Evolutionary conservation across 2,888 invertebrate genomes (phyloP).

Genomic region (Amiota minor): DNA sequence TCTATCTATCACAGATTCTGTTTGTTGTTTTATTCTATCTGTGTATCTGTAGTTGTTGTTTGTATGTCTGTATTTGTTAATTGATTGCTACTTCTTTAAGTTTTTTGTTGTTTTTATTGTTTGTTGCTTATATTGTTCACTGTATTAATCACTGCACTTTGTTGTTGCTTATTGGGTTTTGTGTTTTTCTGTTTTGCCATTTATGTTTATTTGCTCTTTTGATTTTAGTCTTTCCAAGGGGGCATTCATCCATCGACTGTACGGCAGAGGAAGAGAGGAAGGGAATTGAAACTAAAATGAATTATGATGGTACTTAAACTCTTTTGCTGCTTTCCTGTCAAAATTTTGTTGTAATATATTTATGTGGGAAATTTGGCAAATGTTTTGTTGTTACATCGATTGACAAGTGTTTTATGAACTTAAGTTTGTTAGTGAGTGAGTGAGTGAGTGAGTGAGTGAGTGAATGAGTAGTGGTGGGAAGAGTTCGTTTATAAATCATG

Average conservation of each 20-base stretch:
- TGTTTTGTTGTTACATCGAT: slow-evolving; percentile 48
- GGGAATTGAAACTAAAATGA: neutral
- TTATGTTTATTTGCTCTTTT: slow-evolving; percentile 37
- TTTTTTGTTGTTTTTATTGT: slow-evolving; percentile 28
- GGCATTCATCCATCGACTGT: slow-evolving; percentile 51
- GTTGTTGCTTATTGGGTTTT: slow-evolving; percentile 20
- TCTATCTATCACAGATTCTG: slow-evolving; percentile 10
- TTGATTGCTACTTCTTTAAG: slow-evolving; percentile 56
- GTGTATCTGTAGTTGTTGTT: slow-evolving; percentile 42
- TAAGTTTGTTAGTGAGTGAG: too few species aligned
- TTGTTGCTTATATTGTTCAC: slow-evolving; percentile 7
- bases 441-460: too few species aligned
- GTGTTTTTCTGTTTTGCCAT: neutral
- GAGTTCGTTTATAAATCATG: too few species aligned
- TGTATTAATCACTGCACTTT: slow-evolving; percentile 44
- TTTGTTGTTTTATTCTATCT: neutral
- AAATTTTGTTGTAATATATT: slow-evolving; percentile 36
- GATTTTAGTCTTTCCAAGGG: slow-evolving; percentile 59
- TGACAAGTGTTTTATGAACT: slow-evolving; percentile 50
- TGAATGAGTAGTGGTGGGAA: too few species aligned
- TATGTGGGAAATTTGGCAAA: slow-evolving; percentile 58
- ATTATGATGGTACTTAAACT: slow-evolving; percentile 10
- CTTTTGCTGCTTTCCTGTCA: slow-evolving; percentile 22
- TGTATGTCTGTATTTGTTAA: slow-evolving; percentile 65
- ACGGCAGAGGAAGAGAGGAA: neutral